Base-by-base conservation (phyloP, 2,888 invertebrate genomes). In the Andrena fulva region DNA sequence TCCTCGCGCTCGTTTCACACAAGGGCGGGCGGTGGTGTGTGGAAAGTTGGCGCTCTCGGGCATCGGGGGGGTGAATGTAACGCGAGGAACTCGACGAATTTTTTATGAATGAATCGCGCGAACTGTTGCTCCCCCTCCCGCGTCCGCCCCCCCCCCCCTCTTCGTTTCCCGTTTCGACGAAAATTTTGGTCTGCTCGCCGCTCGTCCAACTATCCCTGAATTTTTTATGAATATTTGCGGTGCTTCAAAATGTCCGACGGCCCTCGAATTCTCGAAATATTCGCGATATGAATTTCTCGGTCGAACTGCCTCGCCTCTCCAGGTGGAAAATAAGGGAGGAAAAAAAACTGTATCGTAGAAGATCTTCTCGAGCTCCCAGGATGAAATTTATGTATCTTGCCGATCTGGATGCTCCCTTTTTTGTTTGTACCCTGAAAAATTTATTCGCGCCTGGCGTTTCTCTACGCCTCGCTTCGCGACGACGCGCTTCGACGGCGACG, bases 81-180 rank as follows among this genome's bases (percentile, higher is more conserved):
- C 71, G 62, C 63, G 29, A 54, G 52, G 33, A 56, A 35, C 76
- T 50, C 59, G 27, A 75, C 75, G 69, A 75, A 69, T 75, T 71
- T 71, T 77, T 71, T 42, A 63, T 71, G 48, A 70, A 69, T 60
- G 69, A 52, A 52, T 35, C 60, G 50, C 69, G 60, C 50, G 60
- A 75, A 75, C 69, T 75, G 69, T 69, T 60, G 60, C 35, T 62
- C 20, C 27, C 27, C 8, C 24, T 33, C 16, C 16, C 6, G 20
- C 50, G 8, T 1, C 12, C 16, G 8, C 16, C 2, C 42, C 10
- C 8, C 20, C 2, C 42, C 5, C 8, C 2, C 20, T 16, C 27
- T n/a, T 29, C 27, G 24, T 48, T 33, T 12, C 24, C n/a, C n/a
- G 54, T n/a, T 16, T 56, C 42, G 42, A 35, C 4, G 27, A 27